Evolutionary conservation across 2,888 invertebrate species (phyloP).

Genomic region (Cataglyphis albicans): DNA sequence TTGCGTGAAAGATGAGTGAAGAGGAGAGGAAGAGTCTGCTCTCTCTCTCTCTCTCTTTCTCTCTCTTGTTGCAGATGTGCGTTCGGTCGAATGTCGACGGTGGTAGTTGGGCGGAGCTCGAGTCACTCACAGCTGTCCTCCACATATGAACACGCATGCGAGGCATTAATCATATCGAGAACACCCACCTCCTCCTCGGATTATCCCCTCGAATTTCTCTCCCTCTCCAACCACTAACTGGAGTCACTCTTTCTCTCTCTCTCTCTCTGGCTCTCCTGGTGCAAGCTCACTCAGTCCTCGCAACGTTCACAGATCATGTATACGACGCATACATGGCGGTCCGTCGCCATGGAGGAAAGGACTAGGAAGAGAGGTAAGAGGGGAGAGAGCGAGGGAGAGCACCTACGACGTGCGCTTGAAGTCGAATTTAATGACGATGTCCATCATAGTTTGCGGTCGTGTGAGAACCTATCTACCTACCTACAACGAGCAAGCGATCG

Average conservation of each 20-base stretch:
- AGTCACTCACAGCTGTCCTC: slow-evolving; percentile 82
- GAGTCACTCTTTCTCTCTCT: slow-evolving; percentile 20
- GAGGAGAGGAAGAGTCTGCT: slow-evolving; percentile 22
- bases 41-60: neutral
- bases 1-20: neutral
- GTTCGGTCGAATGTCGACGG: slow-evolving; percentile 67
- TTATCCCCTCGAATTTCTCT: slow-evolving; percentile 33
- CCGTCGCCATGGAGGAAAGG: slow-evolving; percentile 28
- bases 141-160: slow-evolving; percentile 76
- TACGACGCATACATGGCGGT: slow-evolving; percentile 58
- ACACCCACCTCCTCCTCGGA: slow-evolving; percentile 59
- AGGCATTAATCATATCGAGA: slow-evolving; percentile 81
- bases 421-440: slow-evolving; percentile 75
- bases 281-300: slow-evolving; percentile 45
- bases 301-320: slow-evolving; percentile 71
- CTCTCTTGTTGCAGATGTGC: neutral
- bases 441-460: slow-evolving; percentile 69
- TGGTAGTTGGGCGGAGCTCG: slow-evolving; percentile 74
- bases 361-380: slow-evolving; percentile 3
- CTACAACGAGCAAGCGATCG: slow-evolving; percentile 20
- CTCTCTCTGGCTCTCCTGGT: slow-evolving; percentile 19
- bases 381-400: neutral
- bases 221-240: neutral
- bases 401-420: slow-evolving; percentile 65
- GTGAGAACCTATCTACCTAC: slow-evolving; percentile 18